Evolutionary conservation across 2,888 invertebrate genomes (phyloP), one percentile per base, ranked within the genome.

Genomic region (Phalera bucephala): DNA sequence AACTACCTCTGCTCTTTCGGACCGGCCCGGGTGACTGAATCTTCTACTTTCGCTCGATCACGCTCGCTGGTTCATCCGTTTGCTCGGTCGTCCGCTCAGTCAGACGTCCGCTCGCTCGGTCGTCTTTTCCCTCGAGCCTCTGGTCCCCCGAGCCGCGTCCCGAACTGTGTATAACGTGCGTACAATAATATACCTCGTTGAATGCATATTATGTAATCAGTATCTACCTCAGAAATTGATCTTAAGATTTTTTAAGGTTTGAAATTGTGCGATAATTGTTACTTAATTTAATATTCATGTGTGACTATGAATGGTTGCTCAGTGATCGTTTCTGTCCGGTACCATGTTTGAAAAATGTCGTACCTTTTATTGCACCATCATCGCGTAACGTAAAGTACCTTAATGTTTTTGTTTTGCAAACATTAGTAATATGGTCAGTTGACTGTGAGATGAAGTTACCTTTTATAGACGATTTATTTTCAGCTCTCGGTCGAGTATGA

Each of bases 191-290:
- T 87, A 87, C 87, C 87, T 87, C 87, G 74, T 82, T 72, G 71
- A 29, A 84, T 80, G 80, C 86, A 87, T 87, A 86, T 82, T 86
- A 80, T 79, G 77, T 82, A 83, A 84, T 66, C 80, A 74, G 68
- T 76, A 77, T 85, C 88, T 89, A 89, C 88, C 88, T 89, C 88
- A 87, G 67, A 81, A 80, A 72, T 86, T 87, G 87, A 89, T 88
- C 86, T 88, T 88, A 88, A 85, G 86, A 79, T 78, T 84, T 78
- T 80, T 78, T 83, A 82, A 84, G 77, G 77, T 78, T 81, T 71
- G 52, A 73, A 81, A 75, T 79, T 78, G 81, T 82, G 80, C 84
- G 85, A 86, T 84, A 76, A 81, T 83, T 85, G 87, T 87, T 86
- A 88, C 88, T 88, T 88, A 88, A 87, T 80, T 80, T 79, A 79